Evolutionary conservation across 1,140 invertebrate genomes (phyloP).

Genomic region (Triops longicaudatus): DNA sequence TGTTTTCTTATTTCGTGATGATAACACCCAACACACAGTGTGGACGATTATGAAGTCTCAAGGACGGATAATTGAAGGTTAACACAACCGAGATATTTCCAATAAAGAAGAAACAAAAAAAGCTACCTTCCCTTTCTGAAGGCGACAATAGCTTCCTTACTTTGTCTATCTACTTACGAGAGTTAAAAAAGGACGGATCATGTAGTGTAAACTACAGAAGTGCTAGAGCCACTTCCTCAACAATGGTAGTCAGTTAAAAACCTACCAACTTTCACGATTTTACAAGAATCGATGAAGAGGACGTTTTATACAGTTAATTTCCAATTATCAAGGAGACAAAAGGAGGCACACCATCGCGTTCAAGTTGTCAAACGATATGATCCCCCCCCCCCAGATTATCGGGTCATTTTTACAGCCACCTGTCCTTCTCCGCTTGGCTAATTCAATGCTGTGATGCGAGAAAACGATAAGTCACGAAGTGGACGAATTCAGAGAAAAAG

Average conservation of each 20-base stretch:
- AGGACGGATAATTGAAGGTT: constrained; percentile 15
- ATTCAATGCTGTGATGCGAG: neutral
- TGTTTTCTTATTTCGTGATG: neutral
- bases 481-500: neutral
- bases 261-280: neutral
- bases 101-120: neutral
- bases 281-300: neutral
- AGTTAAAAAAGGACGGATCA: neutral
- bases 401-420: neutral
- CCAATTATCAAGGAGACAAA: neutral
- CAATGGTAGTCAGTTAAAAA: neutral
- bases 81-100: neutral
- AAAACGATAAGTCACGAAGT: constrained; percentile 1
- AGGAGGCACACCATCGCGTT: neutral
- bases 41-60: constrained; percentile 15
- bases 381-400: neutral
- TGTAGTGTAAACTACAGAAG: neutral
- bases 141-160: neutral
- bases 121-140: neutral
- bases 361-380: neutral
- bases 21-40: constrained; percentile 14
- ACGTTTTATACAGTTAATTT: neutral
- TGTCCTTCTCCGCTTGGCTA: neutral
- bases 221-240: neutral
- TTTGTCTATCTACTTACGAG: neutral